Conservation (phyloP, 2,113 vertebrate genomes). For the Mionectes macconnelli region DNA sequence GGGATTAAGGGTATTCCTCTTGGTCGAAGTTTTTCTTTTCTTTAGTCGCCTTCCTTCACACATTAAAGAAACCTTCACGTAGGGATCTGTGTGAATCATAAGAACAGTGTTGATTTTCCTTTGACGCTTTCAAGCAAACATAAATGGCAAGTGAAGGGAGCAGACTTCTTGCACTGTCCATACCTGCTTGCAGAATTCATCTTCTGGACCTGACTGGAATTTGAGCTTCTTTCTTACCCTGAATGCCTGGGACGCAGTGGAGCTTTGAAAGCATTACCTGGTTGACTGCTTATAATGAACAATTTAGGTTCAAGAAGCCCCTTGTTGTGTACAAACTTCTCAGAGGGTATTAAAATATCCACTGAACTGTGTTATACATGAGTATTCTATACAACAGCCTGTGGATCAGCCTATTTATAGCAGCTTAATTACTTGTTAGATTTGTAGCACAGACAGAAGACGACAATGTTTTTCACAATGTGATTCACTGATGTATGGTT, state of each 20-base stretch:
- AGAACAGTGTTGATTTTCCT: not conserved
- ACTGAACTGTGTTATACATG: not conserved
- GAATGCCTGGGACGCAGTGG: not conserved
- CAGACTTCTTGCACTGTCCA: not conserved
- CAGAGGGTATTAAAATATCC: constrained; percentile 20
- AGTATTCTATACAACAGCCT: not conserved
- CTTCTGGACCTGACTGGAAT: not conserved
- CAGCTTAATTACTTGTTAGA: constrained; percentile 1
- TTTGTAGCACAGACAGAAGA: not conserved
- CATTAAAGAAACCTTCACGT: constrained; percentile 98
- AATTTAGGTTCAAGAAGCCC: constrained; percentile 51
- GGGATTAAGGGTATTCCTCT: constrained; percentile 96
- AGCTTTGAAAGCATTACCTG: constrained; percentile 20
- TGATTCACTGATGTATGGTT: not conserved
- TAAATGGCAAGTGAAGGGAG: not conserved
- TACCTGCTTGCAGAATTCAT: not conserved
- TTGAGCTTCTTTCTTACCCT: not conserved
- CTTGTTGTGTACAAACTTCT: not conserved
- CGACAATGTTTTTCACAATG: not conserved
- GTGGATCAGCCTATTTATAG: constrained; percentile 15
- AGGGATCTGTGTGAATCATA: constrained; percentile 84
- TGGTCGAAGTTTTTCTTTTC: constrained; percentile 98
- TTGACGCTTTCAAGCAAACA: constrained; percentile 1
- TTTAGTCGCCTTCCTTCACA: constrained; percentile 95
- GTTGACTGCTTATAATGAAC: constrained; percentile 7